These are phyloP conservation scores for Contarinia nasturtii DNA, from an alignment of 1,140 invertebrate species.

Conservation along the genomic window DNA sequence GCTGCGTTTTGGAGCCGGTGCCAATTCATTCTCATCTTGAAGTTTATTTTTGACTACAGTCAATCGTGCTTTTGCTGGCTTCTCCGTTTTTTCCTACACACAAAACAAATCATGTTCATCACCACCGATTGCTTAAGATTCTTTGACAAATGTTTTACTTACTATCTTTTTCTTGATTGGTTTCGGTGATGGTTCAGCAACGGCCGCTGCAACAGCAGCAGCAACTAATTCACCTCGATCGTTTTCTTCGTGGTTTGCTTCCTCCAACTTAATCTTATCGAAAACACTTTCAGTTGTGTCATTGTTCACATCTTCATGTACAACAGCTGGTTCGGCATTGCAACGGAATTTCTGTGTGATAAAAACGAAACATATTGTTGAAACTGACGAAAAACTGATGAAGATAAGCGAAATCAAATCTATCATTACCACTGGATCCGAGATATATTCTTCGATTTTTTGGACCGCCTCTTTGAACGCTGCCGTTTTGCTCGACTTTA, in stretches of 20 bases:
- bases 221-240: conserved; percentile 4
- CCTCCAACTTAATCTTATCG: conserved; percentile 34
- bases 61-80: background rate
- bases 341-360: background rate
- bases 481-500: conserved; percentile 54
- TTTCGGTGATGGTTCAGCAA: background rate
- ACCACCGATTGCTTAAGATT: too few relatives aligned
- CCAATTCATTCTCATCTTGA: background rate
- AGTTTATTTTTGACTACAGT: background rate
- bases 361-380: background rate
- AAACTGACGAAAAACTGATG: background rate
- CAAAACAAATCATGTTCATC: too few relatives aligned
- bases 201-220: background rate
- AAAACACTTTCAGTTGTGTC: conserved; percentile 34
- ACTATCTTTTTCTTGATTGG: too few relatives aligned
- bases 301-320: background rate
- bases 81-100: background rate
- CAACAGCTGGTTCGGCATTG: background rate
- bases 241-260: background rate
- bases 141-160: too few relatives aligned
- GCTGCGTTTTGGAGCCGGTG: conserved; percentile 1
- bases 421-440: conserved; percentile 40
- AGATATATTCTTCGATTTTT: conserved; percentile 70
- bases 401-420: background rate
- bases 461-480: conserved; percentile 69